Evolutionary conservation across 2,888 invertebrate species (phyloP).

Genomic region (Erpobdella octoculata): DNA sequence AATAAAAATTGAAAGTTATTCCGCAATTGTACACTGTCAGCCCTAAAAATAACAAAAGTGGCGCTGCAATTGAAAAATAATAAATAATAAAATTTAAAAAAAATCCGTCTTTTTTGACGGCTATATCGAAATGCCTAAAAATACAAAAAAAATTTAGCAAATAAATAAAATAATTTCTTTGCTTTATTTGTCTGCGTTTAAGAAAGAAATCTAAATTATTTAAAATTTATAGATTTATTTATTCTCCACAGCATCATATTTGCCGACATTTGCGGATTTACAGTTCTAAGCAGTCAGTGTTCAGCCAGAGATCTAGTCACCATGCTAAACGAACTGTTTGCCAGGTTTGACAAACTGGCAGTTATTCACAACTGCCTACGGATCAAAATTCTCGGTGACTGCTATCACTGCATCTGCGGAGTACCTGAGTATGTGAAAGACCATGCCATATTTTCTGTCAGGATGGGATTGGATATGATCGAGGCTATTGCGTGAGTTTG

Average conservation of each 20-base stretch:
- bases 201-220: too few relatives aligned
- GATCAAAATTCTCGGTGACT: constrained; percentile 39
- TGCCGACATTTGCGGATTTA: constrained; percentile 95
- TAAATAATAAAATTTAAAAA: too few relatives aligned
- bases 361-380: constrained; percentile 87
- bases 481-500: constrained; percentile 95
- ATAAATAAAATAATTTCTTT: too few relatives aligned
- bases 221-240: too few relatives aligned
- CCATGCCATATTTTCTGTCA: constrained; percentile 91
- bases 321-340: constrained; percentile 89
- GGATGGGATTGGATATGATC: constrained; percentile 97
- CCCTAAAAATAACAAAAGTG: too few relatives aligned
- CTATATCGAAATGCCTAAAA: background rate
- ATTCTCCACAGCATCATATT: constrained; percentile 76
- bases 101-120: too few relatives aligned
- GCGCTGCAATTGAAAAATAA: background rate
- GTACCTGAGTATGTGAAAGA: constrained; percentile 83
- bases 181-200: too few relatives aligned
- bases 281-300: constrained; percentile 68
- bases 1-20: too few relatives aligned
- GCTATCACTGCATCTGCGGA: constrained; percentile 84
- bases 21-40: too few relatives aligned
- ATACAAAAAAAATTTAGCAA: background rate
- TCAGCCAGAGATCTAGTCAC: constrained; percentile 90
- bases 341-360: constrained; percentile 80